A percentile compares a stretch with the other conserved stretches of the same genome.
phyloP scores from a whole-genome alignment of 2,113 vertebrate genomes.

The Meleagris gallopavo region DNA sequence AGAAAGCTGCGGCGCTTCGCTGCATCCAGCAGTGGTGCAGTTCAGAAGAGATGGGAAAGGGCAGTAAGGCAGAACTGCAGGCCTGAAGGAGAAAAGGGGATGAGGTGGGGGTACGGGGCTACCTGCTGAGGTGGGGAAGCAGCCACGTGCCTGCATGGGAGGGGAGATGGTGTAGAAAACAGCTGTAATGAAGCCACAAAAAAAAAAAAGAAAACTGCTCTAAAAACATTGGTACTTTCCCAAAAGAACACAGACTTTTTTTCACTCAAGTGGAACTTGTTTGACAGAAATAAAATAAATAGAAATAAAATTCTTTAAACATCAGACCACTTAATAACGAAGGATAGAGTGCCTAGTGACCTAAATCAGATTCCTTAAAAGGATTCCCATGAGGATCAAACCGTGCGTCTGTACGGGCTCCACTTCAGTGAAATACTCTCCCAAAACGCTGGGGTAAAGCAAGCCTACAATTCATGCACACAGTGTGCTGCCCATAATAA shows the following conservation, averaged over 20 bases:
- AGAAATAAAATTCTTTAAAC: conserved; percentile 1
- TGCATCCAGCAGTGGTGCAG: accelerated
- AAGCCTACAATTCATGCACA: accelerated
- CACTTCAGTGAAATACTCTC: neutral
- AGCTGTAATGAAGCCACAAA: neutral
- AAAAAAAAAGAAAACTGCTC: neutral
- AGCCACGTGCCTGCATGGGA: neutral
- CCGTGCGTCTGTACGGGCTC: neutral
- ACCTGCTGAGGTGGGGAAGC: neutral
- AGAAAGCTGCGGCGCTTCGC: neutral
- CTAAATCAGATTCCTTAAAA: neutral
- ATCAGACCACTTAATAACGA: neutral
- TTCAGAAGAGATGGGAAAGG: accelerated
- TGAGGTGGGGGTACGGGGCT: accelerated
- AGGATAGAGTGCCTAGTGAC: neutral
- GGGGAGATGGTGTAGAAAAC: neutral
- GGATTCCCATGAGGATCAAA: neutral
- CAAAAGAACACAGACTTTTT: neutral
- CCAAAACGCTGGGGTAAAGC: neutral
- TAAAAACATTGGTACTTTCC: neutral
- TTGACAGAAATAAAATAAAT: too few species aligned
- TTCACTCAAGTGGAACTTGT: neutral
- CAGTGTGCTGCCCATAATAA: accelerated
- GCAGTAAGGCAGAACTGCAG: neutral
- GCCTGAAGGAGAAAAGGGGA: neutral